Evolutionary conservation across 2,888 invertebrate genomes (phyloP).

Genomic region (Liopterus haemorrhoidalis): DNA sequence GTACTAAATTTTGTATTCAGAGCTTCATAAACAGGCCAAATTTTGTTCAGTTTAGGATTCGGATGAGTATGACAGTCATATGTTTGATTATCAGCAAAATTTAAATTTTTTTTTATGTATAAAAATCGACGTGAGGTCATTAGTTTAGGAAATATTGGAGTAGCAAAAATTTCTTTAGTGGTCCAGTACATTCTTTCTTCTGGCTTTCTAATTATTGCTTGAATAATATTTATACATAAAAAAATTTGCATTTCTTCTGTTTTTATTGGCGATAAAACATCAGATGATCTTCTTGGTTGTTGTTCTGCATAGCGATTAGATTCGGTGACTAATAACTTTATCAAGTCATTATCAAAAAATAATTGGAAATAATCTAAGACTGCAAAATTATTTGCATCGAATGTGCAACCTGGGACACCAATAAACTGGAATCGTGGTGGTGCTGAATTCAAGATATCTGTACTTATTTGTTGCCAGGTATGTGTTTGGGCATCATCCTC

Average conservation of each 20-base stretch:
- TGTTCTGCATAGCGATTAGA: constrained; percentile 8
- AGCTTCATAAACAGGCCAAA: constrained; percentile 23
- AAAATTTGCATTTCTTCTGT: constrained; percentile 17
- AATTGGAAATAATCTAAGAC: constrained; percentile 7
- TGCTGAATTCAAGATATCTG: constrained; percentile 7
- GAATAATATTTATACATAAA: constrained; percentile 19
- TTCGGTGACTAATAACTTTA: constrained; percentile 7
- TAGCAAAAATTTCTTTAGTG: constrained; percentile 13
- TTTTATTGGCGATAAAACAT: constrained; percentile 4
- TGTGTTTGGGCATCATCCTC: constrained; percentile 12
- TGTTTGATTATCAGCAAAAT: constrained; percentile 16
- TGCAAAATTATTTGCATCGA: constrained; percentile 6
- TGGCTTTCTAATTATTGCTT: constrained; percentile 22
- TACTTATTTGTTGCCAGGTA: constrained; percentile 12
- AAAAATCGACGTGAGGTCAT: constrained; percentile 1
- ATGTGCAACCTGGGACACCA: constrained; percentile 7
- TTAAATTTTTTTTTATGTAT: constrained; percentile 16
- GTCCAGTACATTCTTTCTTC: constrained; percentile 27
- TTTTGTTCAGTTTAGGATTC: constrained; percentile 26
- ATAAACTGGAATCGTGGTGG: constrained; percentile 7
- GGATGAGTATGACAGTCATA: constrained; percentile 16
- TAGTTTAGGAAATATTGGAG: constrained; percentile 10
- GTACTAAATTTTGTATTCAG: constrained; percentile 16
- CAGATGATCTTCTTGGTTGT: constrained; percentile 3
- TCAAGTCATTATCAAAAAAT: constrained; percentile 7